A percentile compares a stretch with the other conserved stretches of the same genome.
phyloP scores from a whole-genome alignment of 2,113 vertebrate species.

The Budorcas taxicolor region DNA sequence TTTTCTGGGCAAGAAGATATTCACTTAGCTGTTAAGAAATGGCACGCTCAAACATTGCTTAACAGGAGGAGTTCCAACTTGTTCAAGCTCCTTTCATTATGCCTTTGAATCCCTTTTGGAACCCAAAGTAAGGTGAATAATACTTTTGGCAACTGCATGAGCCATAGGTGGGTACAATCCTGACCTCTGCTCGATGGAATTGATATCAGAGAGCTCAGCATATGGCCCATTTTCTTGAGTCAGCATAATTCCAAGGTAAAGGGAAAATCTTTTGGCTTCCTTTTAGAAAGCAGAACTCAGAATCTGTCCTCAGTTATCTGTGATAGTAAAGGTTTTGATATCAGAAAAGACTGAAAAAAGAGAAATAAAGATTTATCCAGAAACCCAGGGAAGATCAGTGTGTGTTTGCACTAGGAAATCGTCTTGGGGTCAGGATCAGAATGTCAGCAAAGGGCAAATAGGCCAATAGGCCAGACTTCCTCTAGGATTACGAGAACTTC shows the following conservation, averaged over 20 bases:
- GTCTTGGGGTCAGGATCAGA: no score
- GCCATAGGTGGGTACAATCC: background rate
- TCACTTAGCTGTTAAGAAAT: slow-evolving; percentile 31
- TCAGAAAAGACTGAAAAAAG: background rate
- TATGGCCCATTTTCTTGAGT: background rate
- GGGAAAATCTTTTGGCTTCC: background rate
- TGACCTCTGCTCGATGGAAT: slow-evolving; percentile 17
- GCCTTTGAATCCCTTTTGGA: background rate
- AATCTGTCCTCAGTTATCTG: background rate
- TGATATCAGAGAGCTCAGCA: background rate
- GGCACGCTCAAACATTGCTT: slow-evolving; percentile 44
- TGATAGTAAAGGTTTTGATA: background rate
- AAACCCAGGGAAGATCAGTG: background rate
- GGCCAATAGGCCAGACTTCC: background rate
- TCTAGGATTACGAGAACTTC: background rate
- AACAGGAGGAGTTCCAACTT: background rate
- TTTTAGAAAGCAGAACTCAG: background rate
- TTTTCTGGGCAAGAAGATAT: slow-evolving; percentile 19
- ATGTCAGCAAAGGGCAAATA: background rate
- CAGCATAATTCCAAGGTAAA: background rate
- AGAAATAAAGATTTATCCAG: background rate
- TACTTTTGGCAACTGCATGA: background rate
- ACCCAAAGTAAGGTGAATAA: slow-evolving; percentile 36
- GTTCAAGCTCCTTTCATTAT: slow-evolving; percentile 25
- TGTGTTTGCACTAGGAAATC: no score